Conservation (phyloP, 2,797 vertebrate genomes). For the Sternarchorhynchus goeldii region DNA sequence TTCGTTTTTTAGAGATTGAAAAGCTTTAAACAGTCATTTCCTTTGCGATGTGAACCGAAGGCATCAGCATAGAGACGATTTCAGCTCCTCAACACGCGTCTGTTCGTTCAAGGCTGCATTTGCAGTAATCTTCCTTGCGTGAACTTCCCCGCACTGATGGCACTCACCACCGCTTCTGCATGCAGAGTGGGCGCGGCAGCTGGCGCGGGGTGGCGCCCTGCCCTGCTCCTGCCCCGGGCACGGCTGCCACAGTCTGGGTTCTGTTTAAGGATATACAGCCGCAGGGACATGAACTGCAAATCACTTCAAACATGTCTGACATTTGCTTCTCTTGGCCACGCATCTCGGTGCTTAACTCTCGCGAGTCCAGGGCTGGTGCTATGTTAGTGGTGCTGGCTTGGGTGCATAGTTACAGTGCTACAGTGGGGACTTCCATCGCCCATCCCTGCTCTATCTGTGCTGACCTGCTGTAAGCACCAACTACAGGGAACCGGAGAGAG, state of each 20-base stretch:
- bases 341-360: neutral
- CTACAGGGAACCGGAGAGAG: neutral
- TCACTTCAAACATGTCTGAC: conserved; percentile 19
- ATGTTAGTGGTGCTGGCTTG: no score
- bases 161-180: conserved; percentile 5
- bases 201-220: neutral
- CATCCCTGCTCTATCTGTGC: conserved; percentile 6
- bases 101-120: conserved; percentile 21
- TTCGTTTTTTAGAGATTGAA: conserved; percentile 31
- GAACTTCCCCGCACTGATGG: neutral
- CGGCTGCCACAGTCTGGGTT: neutral
- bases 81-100: neutral
- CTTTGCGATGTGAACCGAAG: neutral
- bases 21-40: conserved; percentile 43
- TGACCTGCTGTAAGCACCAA: conserved; percentile 19
- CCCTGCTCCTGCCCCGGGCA: no score
- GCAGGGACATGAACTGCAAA: neutral
- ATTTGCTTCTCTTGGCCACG: neutral
- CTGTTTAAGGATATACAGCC: conserved; percentile 1
- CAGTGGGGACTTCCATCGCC: neutral
- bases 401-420: neutral
- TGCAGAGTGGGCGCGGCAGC: conserved; percentile 3
- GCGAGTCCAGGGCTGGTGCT: neutral
- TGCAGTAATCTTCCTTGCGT: neutral
- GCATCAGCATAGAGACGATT: conserved; percentile 3